Evolutionary conservation across 2,113 vertebrate species (phyloP).

Genomic region (Coryphaenoides rupestris): DNA sequence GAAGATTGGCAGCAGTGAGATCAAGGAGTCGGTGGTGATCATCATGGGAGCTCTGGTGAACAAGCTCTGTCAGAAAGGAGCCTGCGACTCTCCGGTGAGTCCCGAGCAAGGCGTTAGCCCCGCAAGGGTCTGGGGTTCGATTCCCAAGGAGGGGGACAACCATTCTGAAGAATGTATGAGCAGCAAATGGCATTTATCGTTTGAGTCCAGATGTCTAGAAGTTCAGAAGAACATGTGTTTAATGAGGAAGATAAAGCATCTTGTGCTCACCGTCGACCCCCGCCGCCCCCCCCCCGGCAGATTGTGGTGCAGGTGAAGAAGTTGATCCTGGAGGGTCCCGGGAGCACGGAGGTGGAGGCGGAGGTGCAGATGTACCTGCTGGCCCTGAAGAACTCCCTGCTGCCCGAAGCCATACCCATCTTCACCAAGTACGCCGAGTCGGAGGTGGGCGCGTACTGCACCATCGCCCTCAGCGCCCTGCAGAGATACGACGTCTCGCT

Average conservation of each 20-base stretch:
- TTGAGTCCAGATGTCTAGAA: no score
- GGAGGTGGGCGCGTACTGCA: conserved; percentile 81
- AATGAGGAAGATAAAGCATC: no score
- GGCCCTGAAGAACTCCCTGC: conserved; percentile 88
- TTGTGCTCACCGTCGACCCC: no score
- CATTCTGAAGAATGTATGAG: no score
- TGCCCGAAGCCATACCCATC: conserved; percentile 85
- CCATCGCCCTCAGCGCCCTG: conserved; percentile 79
- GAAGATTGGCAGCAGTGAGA: conserved; percentile 81
- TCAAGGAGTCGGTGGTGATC: conserved; percentile 89
- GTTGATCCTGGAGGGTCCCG: conserved; percentile 81
- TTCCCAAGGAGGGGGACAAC: no score
- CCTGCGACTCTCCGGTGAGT: conserved; percentile 86
- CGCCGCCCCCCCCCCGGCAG: conserved; percentile 56
- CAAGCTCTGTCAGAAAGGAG: conserved; percentile 85
- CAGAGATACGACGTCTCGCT: conserved; percentile 83
- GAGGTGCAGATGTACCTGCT: conserved; percentile 86
- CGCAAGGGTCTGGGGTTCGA: no score
- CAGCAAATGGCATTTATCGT: no score
- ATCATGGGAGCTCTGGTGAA: conserved; percentile 85
- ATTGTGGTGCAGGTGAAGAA: conserved; percentile 84
- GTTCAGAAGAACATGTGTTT: no score
- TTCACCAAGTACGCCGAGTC: conserved; percentile 83
- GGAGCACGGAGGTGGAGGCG: conserved; percentile 75
- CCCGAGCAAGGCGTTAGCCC: neutral